Evolutionary conservation across 2,797 vertebrate species (phyloP), one percentile per base, ranked within the genome.

Genomic region (Semotilus atromaculatus): DNA sequence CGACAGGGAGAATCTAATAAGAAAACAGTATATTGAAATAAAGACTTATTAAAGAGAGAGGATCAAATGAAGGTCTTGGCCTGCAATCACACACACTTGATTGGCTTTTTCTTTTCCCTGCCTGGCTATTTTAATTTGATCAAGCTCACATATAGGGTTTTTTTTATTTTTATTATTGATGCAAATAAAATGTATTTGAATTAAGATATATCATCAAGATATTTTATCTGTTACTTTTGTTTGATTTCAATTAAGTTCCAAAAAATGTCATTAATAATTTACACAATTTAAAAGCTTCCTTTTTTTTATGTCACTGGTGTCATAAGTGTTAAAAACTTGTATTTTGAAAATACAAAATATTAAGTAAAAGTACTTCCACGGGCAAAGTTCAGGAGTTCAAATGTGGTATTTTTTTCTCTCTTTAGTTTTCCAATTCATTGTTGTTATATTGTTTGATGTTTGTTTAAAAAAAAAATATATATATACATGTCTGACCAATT

Each of bases 1-100:
- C 85, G 83, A 86, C 85, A 85, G 91, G 86, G 81, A 91, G 89
- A 92, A 91, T 94, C 90, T 89, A 93, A 91, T 90, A 85, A 90
- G 86, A 89, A 91, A 91, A 82, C 87, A 85, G 83, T 87, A 90
- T 91, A 88, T 91, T 90, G 85, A 93, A 93, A 93, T 89, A 78
- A 81, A 87, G 89, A 88, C 86, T 91, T 93, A 93, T 93, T 94
- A 94, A 94, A 93, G 78, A 86, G 70, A 84, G 80, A 71, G 34
- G 62, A 80, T 89, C 92, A 92, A 90, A 91, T 84, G 85, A 86
- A 89, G 89, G 72, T 87, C 82, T 89, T 81, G 80, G 85, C 87
- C 88, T 84, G 58, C 80, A 83, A 83, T 89, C 86, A 90, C 85
- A 89, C 78, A 88, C 85, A 86, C 86, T 88, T 85, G 74, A 86